Evolutionary conservation across 1,140 invertebrate genomes (phyloP).

Genomic region (Pseudomyrmex concolor): DNA sequence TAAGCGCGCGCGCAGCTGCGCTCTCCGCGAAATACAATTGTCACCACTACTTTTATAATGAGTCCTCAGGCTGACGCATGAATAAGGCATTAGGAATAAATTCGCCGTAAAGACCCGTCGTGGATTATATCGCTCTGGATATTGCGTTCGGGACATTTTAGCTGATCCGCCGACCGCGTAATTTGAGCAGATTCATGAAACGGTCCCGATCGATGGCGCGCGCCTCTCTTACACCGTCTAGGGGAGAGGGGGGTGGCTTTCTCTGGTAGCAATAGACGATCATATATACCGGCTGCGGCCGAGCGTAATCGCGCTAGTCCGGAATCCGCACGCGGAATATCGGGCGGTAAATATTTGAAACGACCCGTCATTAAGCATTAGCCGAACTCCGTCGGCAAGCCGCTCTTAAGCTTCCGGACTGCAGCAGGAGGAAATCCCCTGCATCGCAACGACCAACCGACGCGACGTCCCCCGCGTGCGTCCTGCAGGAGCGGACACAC

Average conservation of each 20-base stretch:
- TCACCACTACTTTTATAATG: slow-evolving; percentile 49
- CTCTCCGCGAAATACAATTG: slow-evolving; percentile 12
- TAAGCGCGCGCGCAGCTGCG: slow-evolving; percentile 22
- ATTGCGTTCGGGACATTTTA: slow-evolving; percentile 49
- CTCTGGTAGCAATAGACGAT: slow-evolving; percentile 27
- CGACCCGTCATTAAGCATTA: slow-evolving; percentile 76
- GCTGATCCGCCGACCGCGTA: slow-evolving; percentile 66
- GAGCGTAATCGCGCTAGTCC: slow-evolving; percentile 65
- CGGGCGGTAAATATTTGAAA: slow-evolving; percentile 76
- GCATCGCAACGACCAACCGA: slow-evolving; percentile 42
- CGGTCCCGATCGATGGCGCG: slow-evolving; percentile 62
- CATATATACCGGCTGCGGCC: slow-evolving; percentile 53
- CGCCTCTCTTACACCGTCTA: slow-evolving; percentile 37
- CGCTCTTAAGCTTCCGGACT: slow-evolving; percentile 73
- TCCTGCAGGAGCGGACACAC: slow-evolving; percentile 55
- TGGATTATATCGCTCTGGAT: slow-evolving; percentile 54
- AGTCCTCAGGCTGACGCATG: slow-evolving; percentile 57
- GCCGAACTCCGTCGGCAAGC: slow-evolving; percentile 61
- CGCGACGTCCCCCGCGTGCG: slow-evolving; percentile 37
- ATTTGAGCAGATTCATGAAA: slow-evolving; percentile 71
- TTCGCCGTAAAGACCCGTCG: slow-evolving; percentile 47
- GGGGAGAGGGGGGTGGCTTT: slow-evolving; percentile 33
- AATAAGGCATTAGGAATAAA: slow-evolving; percentile 63
- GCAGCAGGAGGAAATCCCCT: slow-evolving; percentile 69
- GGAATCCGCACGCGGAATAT: slow-evolving; percentile 68